A percentile compares a stretch with the other conserved stretches of the same genome.
Evolutionary conservation across 1,140 invertebrate species (phyloP).

Genomic region (Zaprionus davidi): DNA sequence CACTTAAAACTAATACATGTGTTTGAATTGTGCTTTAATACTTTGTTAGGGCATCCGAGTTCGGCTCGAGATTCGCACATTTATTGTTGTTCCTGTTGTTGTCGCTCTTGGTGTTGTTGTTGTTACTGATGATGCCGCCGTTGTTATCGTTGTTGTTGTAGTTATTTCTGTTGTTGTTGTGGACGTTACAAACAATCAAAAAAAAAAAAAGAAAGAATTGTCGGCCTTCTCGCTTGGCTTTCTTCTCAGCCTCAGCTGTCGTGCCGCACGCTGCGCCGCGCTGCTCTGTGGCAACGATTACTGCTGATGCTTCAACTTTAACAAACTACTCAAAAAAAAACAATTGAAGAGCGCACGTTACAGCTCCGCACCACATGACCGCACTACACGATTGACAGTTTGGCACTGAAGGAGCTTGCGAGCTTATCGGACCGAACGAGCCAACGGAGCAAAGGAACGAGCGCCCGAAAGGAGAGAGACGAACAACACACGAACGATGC

Average conservation of each 20-base stretch:
- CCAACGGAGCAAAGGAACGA: conserved; percentile 2
- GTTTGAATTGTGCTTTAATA: conserved; percentile 6
- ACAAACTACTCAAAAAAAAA: conserved; percentile 72
- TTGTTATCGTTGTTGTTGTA: conserved; percentile 18
- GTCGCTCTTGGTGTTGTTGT: conserved; percentile 8
- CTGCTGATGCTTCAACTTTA: conserved; percentile 40
- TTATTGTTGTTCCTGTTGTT: conserved; percentile 5
- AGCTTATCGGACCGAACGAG: conserved; percentile 37
- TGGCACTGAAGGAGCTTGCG: conserved; percentile 66
- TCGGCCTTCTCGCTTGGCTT: conserved; percentile 36
- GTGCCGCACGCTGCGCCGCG: conserved; percentile 10
- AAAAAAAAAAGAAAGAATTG: conserved; percentile 32
- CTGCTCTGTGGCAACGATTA: conserved; percentile 2
- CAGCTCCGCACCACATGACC: conserved; percentile 75
- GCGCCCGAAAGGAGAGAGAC: conserved; percentile 2
- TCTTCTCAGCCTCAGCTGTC: conserved; percentile 25
- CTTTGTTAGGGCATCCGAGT: conserved; percentile 28
- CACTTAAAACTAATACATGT: conserved; percentile 31
- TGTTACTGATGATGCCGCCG: conserved; percentile 13
- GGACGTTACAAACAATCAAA: conserved; percentile 30
- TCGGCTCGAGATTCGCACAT: conserved; percentile 27
- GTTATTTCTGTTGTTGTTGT: conserved; percentile 25
- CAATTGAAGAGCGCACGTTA: conserved; percentile 55
- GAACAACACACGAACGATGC: conserved; percentile 25
- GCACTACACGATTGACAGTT: conserved; percentile 81